Percentiles rank a stretch among this genome's conserved stretches.
Conservation (phyloP, 2,888 invertebrate genomes). For the Caenorhabditis japonica region DNA sequence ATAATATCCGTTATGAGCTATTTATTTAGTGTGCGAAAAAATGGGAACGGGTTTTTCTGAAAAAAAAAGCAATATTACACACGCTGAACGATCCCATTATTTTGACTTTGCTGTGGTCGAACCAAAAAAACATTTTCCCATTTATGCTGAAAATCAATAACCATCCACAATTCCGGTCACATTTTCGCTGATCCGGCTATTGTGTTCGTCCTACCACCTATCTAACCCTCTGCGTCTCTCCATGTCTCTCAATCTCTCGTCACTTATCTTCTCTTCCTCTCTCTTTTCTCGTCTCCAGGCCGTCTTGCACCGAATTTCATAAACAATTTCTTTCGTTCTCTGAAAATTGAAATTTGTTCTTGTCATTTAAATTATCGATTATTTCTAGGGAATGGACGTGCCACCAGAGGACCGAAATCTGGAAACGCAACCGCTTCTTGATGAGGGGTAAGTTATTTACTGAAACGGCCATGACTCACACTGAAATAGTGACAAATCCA, state of each 20-base stretch:
- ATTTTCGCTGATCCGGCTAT: too few species aligned
- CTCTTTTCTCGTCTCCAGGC: neutral
- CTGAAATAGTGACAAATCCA: neutral
- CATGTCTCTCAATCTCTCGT: neutral
- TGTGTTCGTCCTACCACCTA: neutral
- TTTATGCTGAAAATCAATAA: too few species aligned
- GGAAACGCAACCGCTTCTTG: constrained; percentile 25
- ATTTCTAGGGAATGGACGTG: constrained; percentile 5
- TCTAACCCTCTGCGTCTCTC: constrained; percentile 6
- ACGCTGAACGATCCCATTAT: too few species aligned
- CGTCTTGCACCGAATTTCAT: constrained; percentile 5
- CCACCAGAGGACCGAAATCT: constrained; percentile 22
- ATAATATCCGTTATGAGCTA: too few species aligned
- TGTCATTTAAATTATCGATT: neutral
- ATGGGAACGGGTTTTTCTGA: too few species aligned
- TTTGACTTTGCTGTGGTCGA: too few species aligned
- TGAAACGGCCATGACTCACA: too few species aligned
- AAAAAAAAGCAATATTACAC: too few species aligned
- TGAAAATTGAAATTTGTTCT: too few species aligned
- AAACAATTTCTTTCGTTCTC: neutral
- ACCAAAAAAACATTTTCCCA: too few species aligned
- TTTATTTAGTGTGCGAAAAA: too few species aligned
- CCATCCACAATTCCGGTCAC: too few species aligned
- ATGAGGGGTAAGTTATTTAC: constrained; percentile 23
- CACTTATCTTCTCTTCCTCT: neutral